Percentiles rank a stretch among this genome's conserved stretches.
Conservation (phyloP, 1,140 invertebrate genomes). For the Heliothis virescens region DNA sequence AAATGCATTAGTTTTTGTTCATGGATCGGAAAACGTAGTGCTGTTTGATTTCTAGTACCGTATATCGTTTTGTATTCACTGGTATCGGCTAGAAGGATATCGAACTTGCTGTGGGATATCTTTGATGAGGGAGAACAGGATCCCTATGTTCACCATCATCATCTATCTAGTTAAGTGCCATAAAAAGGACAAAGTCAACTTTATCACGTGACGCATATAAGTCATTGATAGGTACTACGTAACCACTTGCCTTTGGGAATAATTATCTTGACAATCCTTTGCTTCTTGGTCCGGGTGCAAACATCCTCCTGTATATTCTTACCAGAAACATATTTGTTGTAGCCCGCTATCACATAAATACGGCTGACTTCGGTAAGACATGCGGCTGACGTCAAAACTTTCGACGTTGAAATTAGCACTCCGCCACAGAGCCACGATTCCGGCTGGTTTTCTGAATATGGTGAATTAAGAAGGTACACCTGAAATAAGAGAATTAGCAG, state of each 20-base stretch:
- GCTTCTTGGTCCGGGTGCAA: neutral
- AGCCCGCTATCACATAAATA: constrained; percentile 33
- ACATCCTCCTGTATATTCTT: neutral
- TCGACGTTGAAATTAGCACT: neutral
- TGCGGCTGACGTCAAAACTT: constrained; percentile 14
- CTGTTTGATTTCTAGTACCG: no score
- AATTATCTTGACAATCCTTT: constrained; percentile 16
- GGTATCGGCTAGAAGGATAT: no score
- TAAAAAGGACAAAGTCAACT: neutral
- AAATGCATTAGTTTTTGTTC: neutral
- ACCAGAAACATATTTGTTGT: neutral
- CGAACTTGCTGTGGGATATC: no score
- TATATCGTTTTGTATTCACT: no score
- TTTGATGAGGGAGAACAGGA: no score
- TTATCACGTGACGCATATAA: no score
- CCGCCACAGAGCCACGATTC: constrained; percentile 20
- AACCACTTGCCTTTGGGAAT: constrained; percentile 11
- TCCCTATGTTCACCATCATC: no score
- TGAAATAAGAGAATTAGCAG: neutral
- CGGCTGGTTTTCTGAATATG: constrained; percentile 18
- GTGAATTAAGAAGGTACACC: constrained; percentile 17
- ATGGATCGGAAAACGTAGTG: no score
- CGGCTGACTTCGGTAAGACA: constrained; percentile 11
- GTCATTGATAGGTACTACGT: no score
- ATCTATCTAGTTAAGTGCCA: no score